phyloP scores from a whole-genome alignment of 2,797 vertebrate species.

The Sandelia bainsii region DNA sequence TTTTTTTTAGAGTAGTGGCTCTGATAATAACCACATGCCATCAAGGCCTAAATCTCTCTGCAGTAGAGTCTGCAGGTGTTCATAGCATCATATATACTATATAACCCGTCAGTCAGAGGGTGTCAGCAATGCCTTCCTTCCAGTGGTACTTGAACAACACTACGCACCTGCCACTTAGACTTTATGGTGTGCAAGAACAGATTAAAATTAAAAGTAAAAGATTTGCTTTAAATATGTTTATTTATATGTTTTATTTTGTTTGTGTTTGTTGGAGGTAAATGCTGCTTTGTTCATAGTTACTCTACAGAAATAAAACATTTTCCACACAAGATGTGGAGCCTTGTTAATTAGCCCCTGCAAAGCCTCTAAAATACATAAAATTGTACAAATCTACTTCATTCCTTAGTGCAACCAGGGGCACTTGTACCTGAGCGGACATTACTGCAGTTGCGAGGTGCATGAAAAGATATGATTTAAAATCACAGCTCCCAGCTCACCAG shows the following conservation, averaged over 20 bases:
- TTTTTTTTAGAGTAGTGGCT: constrained; percentile 6
- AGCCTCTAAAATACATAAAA: neutral
- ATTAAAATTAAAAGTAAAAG: neutral
- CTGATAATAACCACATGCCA: constrained; percentile 30
- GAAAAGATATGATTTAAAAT: too few relatives aligned
- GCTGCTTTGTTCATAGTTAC: neutral
- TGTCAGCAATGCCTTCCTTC: too few relatives aligned
- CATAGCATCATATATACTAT: too few relatives aligned
- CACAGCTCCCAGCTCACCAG: too few relatives aligned
- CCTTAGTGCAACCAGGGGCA: neutral
- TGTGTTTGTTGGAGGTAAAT: too few relatives aligned
- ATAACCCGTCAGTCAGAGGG: too few relatives aligned
- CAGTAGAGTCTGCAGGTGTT: constrained; percentile 19
- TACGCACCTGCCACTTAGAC: neutral
- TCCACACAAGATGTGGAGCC: neutral
- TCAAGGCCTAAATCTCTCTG: constrained; percentile 31
- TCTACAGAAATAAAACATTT: too few relatives aligned
- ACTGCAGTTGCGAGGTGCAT: neutral
- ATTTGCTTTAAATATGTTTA: too few relatives aligned
- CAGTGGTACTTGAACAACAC: too few relatives aligned
- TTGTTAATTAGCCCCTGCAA: neutral
- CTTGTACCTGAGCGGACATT: neutral
- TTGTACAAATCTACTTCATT: neutral
- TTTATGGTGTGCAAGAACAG: neutral
- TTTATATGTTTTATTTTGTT: too few relatives aligned